Evolutionary conservation across 2,888 invertebrate genomes (phyloP), one percentile per base, ranked within the genome.

Genomic region (Agonum fuliginosum): DNA sequence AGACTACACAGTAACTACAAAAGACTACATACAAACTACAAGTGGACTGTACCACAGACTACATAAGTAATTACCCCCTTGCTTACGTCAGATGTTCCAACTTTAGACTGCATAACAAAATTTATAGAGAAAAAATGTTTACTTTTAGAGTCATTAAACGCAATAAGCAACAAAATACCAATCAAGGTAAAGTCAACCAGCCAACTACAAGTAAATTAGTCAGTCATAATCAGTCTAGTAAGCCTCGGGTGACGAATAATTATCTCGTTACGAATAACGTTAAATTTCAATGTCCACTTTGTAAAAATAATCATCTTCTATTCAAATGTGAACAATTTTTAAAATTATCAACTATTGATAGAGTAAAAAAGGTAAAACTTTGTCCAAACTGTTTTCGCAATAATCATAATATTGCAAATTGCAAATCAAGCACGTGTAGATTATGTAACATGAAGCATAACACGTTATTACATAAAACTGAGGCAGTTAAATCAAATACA

Each of bases 311-410:
- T 20, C 78, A 78, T 69, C 10, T 34, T 10, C 19, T 78, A 22
- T 75, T 34, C 22, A 67, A 37, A 17, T 78, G 78, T 37, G 27
- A 72, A 5, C 3, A 41, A 27, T 79, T 79, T 43, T 37, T 79
- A 30, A 43, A 14, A 10, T 24, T 78, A 14, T 24, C 73, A 12
- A 19, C 46, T n/a, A 8, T 10, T 2, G 46, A 73, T n/a, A 24
- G 73, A 37, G 41, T 48, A 22, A 43, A 62, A 51, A 34, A 62
- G 30, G 46, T 43, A 12, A 65, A 65, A 73, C 34, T 78, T 14
- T 79, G 78, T 27, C 2, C 20, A 41, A 79, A 79, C 34, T 79
- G 79, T 73, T 69, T 79, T 41, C 2, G 48, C 12, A 34, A 30
- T 1, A 41, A 34, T 27, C 79, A 79, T 46, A n/a, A 2, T 6